phyloP scores from a whole-genome alignment of 2,888 invertebrate species.

The Athripsodes cinereus region DNA sequence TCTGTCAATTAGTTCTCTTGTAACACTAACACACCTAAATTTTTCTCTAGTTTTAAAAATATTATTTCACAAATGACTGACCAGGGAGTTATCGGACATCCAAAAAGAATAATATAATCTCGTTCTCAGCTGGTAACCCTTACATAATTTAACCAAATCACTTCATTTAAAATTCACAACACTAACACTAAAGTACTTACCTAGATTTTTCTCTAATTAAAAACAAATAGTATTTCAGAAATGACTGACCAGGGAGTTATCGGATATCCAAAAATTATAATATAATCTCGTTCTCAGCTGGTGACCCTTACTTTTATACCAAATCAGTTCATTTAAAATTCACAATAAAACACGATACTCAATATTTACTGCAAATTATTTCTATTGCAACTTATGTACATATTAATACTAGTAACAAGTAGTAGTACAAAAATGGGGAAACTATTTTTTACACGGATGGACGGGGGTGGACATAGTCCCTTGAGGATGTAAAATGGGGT shows the following conservation, averaged over 20 bases:
- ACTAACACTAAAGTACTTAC: too few species aligned
- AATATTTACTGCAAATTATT: slow-evolving; percentile 27
- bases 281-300: too few species aligned
- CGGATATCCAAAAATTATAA: too few species aligned
- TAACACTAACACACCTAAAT: too few species aligned
- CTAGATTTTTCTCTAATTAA: too few species aligned
- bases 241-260: too few species aligned
- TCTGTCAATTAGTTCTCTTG: too few species aligned
- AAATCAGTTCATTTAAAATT: neutral
- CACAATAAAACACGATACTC: slow-evolving; percentile 18
- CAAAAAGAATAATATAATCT: too few species aligned
- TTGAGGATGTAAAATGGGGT: neutral
- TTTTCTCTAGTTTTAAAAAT: too few species aligned
- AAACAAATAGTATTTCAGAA: too few species aligned
- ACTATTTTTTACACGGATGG: neutral
- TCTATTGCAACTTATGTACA: neutral
- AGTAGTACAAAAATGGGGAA: neutral
- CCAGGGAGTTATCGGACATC: too few species aligned
- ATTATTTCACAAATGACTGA: too few species aligned
- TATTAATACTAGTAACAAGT: neutral
- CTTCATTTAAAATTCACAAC: neutral
- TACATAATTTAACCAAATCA: neutral
- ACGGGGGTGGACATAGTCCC: neutral
- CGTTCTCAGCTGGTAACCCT: neutral
- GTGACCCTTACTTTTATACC: neutral